Conservation (phyloP, 2,888 invertebrate species). For the Nomada hirtipes region DNA sequence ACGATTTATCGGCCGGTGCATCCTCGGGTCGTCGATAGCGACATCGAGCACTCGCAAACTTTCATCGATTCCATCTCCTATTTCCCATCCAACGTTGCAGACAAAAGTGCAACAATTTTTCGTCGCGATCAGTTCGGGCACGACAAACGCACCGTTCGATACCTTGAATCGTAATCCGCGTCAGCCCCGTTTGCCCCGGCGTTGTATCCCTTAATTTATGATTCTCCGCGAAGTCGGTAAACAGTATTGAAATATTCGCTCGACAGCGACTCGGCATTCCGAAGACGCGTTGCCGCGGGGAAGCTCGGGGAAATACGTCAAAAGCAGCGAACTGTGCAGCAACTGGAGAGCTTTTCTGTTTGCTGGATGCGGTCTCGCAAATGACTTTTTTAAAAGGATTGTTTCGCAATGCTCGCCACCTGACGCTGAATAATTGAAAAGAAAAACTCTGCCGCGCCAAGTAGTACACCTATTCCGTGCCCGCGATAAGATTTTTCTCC, state of each 20-base stretch:
- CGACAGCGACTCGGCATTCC: slow-evolving; percentile 1
- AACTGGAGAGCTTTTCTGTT: slow-evolving; percentile 22
- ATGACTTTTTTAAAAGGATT: slow-evolving; percentile 49
- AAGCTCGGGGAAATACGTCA: slow-evolving; percentile 13
- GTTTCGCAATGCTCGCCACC: slow-evolving; percentile 39
- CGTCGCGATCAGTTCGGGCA: not conserved
- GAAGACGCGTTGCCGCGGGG: not conserved
- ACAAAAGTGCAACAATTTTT: not conserved
- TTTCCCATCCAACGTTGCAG: too few relatives aligned
- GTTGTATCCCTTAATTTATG: slow-evolving; percentile 23
- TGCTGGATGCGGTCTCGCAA: slow-evolving; percentile 23
- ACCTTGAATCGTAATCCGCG: not conserved
- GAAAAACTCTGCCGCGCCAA: slow-evolving; percentile 21
- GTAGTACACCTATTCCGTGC: slow-evolving; percentile 15
- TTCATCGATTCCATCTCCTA: too few relatives aligned
- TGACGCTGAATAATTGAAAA: slow-evolving; percentile 49
- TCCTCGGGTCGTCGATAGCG: not conserved
- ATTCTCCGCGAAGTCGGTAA: not conserved
- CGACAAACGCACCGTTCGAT: not conserved
- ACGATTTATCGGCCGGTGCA: not conserved
- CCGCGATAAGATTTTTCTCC: slow-evolving; percentile 35
- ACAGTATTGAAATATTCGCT: slow-evolving; percentile 18
- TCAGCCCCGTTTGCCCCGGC: not conserved
- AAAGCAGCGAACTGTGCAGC: slow-evolving; percentile 16
- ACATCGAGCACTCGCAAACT: too few relatives aligned